Percentiles rank a stretch among this genome's conserved stretches.
phyloP scores from a whole-genome alignment of 2,797 vertebrate genomes.

The Zalophus californianus region DNA sequence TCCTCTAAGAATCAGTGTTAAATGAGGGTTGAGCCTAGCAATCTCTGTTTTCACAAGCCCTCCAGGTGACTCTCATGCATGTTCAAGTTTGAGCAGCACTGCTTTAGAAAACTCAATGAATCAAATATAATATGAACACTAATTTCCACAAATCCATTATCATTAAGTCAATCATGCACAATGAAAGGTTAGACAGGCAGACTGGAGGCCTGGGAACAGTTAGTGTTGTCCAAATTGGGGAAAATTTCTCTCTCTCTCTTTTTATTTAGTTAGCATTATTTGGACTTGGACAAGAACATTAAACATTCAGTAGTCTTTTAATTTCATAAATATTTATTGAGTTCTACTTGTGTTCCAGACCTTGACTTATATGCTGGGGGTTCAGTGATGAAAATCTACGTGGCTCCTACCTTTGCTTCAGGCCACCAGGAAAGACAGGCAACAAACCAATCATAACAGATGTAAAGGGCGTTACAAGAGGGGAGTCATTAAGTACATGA shows the following conservation, averaged over 20 bases:
- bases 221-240: neutral
- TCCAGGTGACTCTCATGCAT: neutral
- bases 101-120: neutral
- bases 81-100: neutral
- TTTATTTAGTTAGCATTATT: neutral
- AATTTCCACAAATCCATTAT: neutral
- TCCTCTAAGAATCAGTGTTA: neutral
- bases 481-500: neutral
- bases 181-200: neutral
- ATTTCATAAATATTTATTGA: neutral
- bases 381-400: neutral
- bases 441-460: neutral
- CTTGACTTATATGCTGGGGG: neutral
- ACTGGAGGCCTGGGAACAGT: neutral
- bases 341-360: neutral
- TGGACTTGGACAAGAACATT: constrained; percentile 1
- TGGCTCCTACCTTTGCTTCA: neutral
- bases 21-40: neutral
- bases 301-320: constrained; percentile 8
- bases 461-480: neutral
- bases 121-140: neutral
- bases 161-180: neutral
- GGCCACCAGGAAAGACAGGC: neutral
- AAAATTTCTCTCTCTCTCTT: neutral
- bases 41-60: neutral